Conservation (phyloP, 2,888 invertebrate genomes). For the Drosophila flavopinicola region DNA sequence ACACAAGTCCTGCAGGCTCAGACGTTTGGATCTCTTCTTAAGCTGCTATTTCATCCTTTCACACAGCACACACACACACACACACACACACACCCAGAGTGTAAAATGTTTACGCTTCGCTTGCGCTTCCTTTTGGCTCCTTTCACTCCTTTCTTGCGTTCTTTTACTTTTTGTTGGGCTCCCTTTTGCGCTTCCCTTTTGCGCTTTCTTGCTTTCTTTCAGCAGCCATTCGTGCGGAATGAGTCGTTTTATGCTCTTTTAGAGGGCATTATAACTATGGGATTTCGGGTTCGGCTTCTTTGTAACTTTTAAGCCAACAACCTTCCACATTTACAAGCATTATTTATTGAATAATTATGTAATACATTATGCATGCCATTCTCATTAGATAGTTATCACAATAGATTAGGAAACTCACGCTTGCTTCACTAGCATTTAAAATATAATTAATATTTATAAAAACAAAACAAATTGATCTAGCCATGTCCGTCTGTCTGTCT, state of each 20-base stretch:
- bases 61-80: conserved; percentile 1
- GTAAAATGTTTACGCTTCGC: conserved; percentile 77
- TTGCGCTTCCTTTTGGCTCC: conserved; percentile 55
- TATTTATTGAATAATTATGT: too few species aligned
- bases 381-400: too few species aligned
- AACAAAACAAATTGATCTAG: too few species aligned
- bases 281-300: not conserved
- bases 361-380: too few species aligned
- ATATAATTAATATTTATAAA: too few species aligned
- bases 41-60: conserved; percentile 1
- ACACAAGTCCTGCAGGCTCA: conserved; percentile 45
- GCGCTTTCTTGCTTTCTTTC: conserved; percentile 17
- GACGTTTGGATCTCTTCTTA: conserved; percentile 37
- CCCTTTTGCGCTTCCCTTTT: conserved; percentile 1
- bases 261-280: conserved; percentile 32
- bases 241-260: conserved; percentile 65
- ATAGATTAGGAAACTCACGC: too few species aligned
- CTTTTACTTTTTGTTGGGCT: conserved; percentile 5
- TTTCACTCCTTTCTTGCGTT: conserved; percentile 4
- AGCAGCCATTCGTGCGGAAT: conserved; percentile 72
- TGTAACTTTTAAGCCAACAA: not conserved
- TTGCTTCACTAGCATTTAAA: too few species aligned
- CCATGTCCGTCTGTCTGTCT: too few species aligned
- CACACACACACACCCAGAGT: conserved; percentile 39
- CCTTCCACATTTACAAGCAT: too few species aligned